These are phyloP conservation scores for Microtus ochrogaster DNA, from an alignment of 2,113 vertebrate genomes.

Conservation along the genomic window DNA sequence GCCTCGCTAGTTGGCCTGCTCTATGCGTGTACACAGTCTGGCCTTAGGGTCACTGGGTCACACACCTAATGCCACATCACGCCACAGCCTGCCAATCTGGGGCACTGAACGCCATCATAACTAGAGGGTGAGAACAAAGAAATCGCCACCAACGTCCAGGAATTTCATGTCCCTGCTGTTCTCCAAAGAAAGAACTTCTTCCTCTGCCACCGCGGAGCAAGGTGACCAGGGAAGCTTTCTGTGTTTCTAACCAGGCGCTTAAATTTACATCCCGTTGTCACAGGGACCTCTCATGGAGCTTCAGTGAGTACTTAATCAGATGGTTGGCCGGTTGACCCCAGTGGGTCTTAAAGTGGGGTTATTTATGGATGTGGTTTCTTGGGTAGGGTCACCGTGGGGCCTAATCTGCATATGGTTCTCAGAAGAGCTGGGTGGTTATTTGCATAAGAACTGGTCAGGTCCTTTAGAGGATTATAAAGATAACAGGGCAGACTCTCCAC, in stretches of 20 bases:
- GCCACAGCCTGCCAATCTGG: not conserved
- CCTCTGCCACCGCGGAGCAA: not conserved
- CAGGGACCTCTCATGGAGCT: not conserved
- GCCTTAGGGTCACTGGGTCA: not conserved
- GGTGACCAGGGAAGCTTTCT: not conserved
- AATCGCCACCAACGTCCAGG: not conserved
- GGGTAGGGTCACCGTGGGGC: constrained; percentile 47
- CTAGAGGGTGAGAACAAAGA: not conserved
- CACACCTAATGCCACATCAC: not conserved
- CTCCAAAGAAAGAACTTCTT: constrained; percentile 50
- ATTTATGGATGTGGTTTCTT: constrained; percentile 56
- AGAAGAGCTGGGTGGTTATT: not conserved
- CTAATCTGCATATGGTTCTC: constrained; percentile 65
- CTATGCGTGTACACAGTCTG: not conserved
- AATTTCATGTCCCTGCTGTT: not conserved
- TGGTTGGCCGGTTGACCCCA: not conserved
- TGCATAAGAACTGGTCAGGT: constrained; percentile 3
- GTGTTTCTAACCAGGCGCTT: not conserved
- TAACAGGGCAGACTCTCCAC: not conserved
- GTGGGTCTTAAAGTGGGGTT: not conserved
- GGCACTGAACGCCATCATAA: not conserved
- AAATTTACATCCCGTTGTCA: not conserved
- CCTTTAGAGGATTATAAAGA: not conserved
- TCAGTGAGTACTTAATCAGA: constrained; percentile 35
- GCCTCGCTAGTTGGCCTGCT: not conserved